These are phyloP conservation scores for Melanophora roralis DNA, from an alignment of 2,888 invertebrate species.

Conservation along the genomic window DNA sequence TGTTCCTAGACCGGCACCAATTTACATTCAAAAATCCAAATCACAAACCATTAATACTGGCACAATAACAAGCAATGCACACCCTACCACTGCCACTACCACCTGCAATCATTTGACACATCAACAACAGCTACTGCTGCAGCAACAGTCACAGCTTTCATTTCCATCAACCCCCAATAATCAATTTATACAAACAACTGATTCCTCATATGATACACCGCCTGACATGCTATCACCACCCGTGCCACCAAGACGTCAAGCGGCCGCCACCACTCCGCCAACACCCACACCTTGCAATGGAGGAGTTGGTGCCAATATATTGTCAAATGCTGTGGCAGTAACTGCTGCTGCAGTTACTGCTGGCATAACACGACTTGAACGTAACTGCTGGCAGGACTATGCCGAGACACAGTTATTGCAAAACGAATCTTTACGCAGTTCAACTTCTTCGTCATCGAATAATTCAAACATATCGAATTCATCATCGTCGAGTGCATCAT, in stretches of 20 bases:
- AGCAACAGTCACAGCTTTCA: slow-evolving; percentile 36
- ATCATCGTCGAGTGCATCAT: slow-evolving; percentile 68
- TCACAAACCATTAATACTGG: slow-evolving; percentile 45
- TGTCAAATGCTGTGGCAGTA: slow-evolving; percentile 67
- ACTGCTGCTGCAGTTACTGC: slow-evolving; percentile 71
- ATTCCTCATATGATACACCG: slow-evolving; percentile 74
- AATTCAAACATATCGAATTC: slow-evolving; percentile 65
- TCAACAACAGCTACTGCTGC: slow-evolving; percentile 47
- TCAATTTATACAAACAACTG: slow-evolving; percentile 62
- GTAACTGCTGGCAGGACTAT: slow-evolving; percentile 72
- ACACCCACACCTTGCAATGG: slow-evolving; percentile 26
- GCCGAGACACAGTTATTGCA: slow-evolving; percentile 50
- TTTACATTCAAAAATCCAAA: slow-evolving; percentile 47
- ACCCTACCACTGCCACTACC: slow-evolving; percentile 15
- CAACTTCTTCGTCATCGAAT: slow-evolving; percentile 67
- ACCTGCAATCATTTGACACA: slow-evolving; percentile 50
- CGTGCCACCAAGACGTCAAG: slow-evolving; percentile 71
- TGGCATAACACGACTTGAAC: slow-evolving; percentile 70
- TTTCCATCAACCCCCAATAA: slow-evolving; percentile 65
- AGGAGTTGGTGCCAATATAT: slow-evolving; percentile 28
- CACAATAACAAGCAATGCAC: slow-evolving; percentile 36
- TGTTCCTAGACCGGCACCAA: slow-evolving; percentile 51
- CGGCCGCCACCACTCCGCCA: slow-evolving; percentile 41
- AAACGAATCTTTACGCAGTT: slow-evolving; percentile 66
- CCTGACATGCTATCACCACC: slow-evolving; percentile 76